Evolutionary conservation across 2,888 invertebrate genomes (phyloP), one percentile per base, ranked within the genome.

Genomic region (Rhingia rostrata): DNA sequence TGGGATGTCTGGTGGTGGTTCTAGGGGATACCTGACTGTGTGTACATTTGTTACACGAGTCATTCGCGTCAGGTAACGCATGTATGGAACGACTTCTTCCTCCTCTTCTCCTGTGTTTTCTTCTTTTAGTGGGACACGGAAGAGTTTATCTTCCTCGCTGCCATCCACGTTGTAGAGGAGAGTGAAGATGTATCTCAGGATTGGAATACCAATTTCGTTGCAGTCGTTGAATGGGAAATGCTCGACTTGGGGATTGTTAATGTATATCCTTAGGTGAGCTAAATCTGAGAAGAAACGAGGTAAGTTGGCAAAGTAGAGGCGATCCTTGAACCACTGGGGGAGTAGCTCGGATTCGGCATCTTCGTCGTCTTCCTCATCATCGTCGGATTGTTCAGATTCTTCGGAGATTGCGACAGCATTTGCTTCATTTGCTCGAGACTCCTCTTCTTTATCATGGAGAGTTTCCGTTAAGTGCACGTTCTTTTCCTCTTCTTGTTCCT

Each of bases 201-300:
- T 93, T 10, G 94, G 93, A 82, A 95, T 88, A 37, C 93, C 93
- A 69, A 94, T 92, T 6, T 92, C 88, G 87, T 94, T 94, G 6
- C 94, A 93, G 82, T 95, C 93, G 4, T 93, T 92, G 54, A 93
- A 92, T 4, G 90, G 90, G 87, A 93, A 94, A 89, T 95, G 94
- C 90, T 97, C 96, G 5, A 96, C 93, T 92, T 95, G 96, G 0
- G 95, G 94, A 61, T 93, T 93, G 86, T 94, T 94, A 81, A 95
- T 93, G 88, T 94, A 94, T 54, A 94, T 92, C 78, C 93, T 93
- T 45, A 94, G 93, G n/a, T 93, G 93, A 72, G 94, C 91, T 6
- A 96, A 92, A 88, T 96, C 95, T 33, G 96, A 93, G 87, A 95
- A 94, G 78, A 93, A 92, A 6, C 94, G 92, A 0, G 96, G 94